A percentile compares a stretch with the other conserved stretches of the same genome.
Conservation (phyloP, 1,140 invertebrate species). For the Trinorchestia longiramus region DNA sequence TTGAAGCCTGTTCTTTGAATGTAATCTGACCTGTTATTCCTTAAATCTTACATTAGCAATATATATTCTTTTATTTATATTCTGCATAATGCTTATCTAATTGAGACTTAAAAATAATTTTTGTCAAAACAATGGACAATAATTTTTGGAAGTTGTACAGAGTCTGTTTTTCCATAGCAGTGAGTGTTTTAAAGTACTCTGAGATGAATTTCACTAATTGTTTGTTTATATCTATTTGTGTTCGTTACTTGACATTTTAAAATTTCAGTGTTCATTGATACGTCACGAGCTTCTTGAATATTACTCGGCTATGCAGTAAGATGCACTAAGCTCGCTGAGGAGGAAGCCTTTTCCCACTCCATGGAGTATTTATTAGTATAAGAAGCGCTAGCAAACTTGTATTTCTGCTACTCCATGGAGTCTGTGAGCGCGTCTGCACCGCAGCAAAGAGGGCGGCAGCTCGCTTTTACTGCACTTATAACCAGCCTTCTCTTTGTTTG, state of each 20-base stretch:
- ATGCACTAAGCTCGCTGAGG: neutral
- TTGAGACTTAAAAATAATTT: neutral
- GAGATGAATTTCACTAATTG: neutral
- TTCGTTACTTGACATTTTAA: neutral
- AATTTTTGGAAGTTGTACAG: neutral
- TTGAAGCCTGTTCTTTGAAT: no score
- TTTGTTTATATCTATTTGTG: neutral
- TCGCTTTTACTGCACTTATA: constrained; percentile 8
- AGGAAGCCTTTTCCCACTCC: neutral
- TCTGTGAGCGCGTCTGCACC: neutral
- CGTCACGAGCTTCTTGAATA: neutral
- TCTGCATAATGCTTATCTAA: neutral
- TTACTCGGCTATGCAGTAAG: neutral
- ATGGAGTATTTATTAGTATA: no score
- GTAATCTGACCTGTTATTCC: no score
- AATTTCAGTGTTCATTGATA: neutral
- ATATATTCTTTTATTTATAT: neutral
- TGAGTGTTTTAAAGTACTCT: neutral
- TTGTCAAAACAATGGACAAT: neutral
- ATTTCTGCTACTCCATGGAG: neutral
- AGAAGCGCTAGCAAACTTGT: no score
- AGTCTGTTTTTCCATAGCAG: neutral
- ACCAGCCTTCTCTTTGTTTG: constrained; percentile 40
- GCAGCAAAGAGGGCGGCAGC: neutral
- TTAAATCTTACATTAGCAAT: neutral